Percentiles rank a stretch among this genome's conserved stretches.
Evolutionary conservation across 2,113 vertebrate genomes (phyloP).

Genomic region (Macrotis lagotis): DNA sequence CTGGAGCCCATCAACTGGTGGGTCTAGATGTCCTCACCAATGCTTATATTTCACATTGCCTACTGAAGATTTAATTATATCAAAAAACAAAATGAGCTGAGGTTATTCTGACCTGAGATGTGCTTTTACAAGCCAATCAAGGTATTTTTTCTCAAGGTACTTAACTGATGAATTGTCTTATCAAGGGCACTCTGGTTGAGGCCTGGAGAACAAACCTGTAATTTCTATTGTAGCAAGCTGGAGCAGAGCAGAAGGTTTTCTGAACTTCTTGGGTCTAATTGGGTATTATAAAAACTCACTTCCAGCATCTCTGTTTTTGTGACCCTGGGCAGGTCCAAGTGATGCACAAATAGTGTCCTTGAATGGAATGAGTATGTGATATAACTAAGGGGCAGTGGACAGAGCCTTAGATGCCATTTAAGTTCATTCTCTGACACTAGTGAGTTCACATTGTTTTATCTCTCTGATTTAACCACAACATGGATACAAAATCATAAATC

Average conservation of each 20-base stretch:
- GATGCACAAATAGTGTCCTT: not conserved
- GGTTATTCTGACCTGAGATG: constrained; percentile 74
- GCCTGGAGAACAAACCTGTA: constrained; percentile 69
- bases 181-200: constrained; percentile 69
- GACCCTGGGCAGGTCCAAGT: constrained; percentile 45
- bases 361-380: not conserved
- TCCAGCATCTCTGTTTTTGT: constrained; percentile 39
- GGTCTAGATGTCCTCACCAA: constrained; percentile 62
- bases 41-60: constrained; percentile 57
- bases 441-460: not conserved
- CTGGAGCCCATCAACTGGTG: constrained; percentile 3
- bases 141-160: constrained; percentile 71
- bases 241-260: constrained; percentile 71
- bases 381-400: not conserved
- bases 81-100: constrained; percentile 66
- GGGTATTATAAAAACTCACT: constrained; percentile 52
- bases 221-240: constrained; percentile 74
- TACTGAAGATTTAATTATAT: constrained; percentile 71
- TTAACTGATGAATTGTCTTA: constrained; percentile 70
- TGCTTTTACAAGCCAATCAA: constrained; percentile 68
- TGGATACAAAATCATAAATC: not conserved
- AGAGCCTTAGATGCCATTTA: not conserved
- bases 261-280: constrained; percentile 69
- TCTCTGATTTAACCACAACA: not conserved
- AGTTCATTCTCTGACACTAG: not conserved